Evolutionary conservation across 2,113 vertebrate genomes (phyloP), one percentile per base, ranked within the genome.

Genomic region (Cyprinodon variegatus): DNA sequence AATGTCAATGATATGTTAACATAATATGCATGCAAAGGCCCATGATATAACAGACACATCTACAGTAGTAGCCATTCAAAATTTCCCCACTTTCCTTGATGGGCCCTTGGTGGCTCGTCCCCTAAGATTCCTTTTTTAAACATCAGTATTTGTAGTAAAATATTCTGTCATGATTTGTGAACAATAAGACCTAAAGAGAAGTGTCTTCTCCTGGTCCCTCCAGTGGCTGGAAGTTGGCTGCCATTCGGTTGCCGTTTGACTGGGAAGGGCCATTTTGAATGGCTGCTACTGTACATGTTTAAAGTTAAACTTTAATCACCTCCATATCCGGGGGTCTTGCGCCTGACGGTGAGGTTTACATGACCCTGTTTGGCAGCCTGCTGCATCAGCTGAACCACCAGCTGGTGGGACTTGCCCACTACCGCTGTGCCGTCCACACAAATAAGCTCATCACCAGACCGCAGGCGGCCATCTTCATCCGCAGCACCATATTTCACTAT

Each of bases 301-400:
- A 17, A 69, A 20, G 41, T 57, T 39, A 76, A 74, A 71, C 64
- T 40, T 40, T 69, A 41, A 91, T 80, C 93, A 97, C 97, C 97
- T 88, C 96, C 93, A 68, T 96, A 97, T 83, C 96, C 95, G n/a
- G 95, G 9, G 57, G 70, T 93, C 94, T 99, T 99, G 79, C 98
- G 97, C 73, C 97, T 95, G 83, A 99, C 96, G 0, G 97, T 99
- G 87, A 99, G 95, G 83, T 99, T 98, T 90, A 99, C 98, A 0
- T 99, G 98, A 64, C 97, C 97, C 90, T 99, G 97, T 70, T 98
- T 98, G 89, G 98, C 98, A 0, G 97, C 98, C 91, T 99, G 98
- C 82, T 99, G 98, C 98, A 99, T 99, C 80, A 99, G 96, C 88
- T 99, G 98, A 76, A 99, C 97, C 71, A 99, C 98, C 70, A 99